Evolutionary conservation across 2,888 invertebrate species (phyloP).

Genomic region (Andrena chrysosceles): DNA sequence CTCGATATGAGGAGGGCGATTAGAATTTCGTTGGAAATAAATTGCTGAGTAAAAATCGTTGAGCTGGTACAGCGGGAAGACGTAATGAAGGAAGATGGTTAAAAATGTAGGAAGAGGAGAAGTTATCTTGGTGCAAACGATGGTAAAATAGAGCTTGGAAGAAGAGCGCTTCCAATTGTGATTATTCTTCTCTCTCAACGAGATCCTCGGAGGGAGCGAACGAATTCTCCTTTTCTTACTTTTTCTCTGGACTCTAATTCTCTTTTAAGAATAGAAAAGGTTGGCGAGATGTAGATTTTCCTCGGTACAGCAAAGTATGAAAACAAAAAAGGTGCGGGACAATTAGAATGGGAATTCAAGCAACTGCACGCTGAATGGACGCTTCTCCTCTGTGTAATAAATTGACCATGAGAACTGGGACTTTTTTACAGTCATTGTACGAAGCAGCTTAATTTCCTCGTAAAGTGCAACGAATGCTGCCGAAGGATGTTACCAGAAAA

Average conservation of each 20-base stretch:
- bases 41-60: constrained; percentile 43
- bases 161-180: background rate
- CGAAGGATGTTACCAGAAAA: background rate
- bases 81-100: constrained; percentile 2
- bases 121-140: constrained; percentile 3
- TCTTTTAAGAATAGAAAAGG: background rate
- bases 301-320: background rate
- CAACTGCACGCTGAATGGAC: constrained; percentile 9
- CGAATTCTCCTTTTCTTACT: constrained; percentile 2
- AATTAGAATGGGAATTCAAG: constrained; percentile 22
- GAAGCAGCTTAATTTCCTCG: constrained; percentile 30
- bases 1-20: constrained; percentile 33
- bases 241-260: background rate
- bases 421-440: constrained; percentile 21
- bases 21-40: constrained; percentile 39
- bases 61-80: background rate
- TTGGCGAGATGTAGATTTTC: background rate
- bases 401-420: constrained; percentile 13
- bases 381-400: background rate
- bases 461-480: constrained; percentile 12
- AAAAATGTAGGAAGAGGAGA: background rate
- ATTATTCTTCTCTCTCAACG: background rate
- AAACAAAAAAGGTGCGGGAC: background rate
- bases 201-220: background rate
- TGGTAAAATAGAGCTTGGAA: background rate